Conservation (phyloP, 2,113 vertebrate species). For the Thryonomys swinderianus region DNA sequence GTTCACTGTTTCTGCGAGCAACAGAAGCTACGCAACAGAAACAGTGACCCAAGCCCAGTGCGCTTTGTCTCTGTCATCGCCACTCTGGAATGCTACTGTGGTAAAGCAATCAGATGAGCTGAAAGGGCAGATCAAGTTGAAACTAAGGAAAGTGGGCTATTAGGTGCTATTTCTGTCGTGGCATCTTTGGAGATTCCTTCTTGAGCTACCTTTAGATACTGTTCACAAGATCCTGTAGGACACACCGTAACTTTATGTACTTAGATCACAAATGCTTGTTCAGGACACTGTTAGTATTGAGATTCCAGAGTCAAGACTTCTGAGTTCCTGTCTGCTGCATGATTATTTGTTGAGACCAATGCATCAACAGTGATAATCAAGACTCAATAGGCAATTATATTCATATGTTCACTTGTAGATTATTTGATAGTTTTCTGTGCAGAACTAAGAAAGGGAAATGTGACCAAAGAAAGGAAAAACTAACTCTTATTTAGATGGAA, state of each 20-base stretch:
- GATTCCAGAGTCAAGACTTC: neutral
- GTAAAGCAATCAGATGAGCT: slow-evolving; percentile 39
- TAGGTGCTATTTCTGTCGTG: neutral
- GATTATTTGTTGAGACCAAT: neutral
- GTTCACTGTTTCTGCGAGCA: slow-evolving; percentile 29
- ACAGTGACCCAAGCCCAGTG: neutral
- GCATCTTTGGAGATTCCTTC: neutral
- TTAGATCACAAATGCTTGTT: neutral
- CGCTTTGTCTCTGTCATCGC: neutral
- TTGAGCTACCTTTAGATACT: neutral
- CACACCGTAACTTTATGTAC: neutral
- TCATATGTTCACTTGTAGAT: neutral
- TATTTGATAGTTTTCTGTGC: neutral
- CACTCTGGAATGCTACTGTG: slow-evolving; percentile 31
- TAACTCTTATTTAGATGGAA: neutral
- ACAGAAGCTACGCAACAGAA: neutral
- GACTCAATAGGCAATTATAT: neutral
- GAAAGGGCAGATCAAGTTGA: neutral
- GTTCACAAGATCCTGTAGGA: neutral
- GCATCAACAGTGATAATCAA: neutral
- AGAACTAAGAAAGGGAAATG: neutral
- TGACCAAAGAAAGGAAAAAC: slow-evolving; percentile 4
- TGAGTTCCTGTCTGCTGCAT: neutral
- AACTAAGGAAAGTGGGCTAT: neutral
- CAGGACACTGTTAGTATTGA: neutral